A percentile compares a stretch with the other conserved stretches of the same genome.
Evolutionary conservation across 2,888 invertebrate species (phyloP).

Genomic region (Pherbina coryleti): DNA sequence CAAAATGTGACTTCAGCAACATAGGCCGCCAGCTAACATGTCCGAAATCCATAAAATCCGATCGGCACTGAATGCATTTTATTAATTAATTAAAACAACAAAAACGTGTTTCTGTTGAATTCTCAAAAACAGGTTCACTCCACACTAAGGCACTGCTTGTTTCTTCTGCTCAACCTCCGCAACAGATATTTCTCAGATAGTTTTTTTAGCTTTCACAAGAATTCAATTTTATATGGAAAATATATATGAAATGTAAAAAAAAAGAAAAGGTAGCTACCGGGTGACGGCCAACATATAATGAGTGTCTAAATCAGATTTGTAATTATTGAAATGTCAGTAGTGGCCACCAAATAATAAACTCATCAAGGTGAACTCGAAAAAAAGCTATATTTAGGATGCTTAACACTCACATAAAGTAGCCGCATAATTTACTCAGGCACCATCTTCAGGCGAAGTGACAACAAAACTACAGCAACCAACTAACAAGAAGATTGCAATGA

Average conservation of each 20-base stretch:
- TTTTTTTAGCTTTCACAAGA: neutral
- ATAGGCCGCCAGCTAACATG: neutral
- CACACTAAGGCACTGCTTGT: no score
- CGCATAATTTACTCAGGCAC: conserved; percentile 19
- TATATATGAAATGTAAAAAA: neutral
- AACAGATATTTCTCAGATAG: no score
- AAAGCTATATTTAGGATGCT: neutral
- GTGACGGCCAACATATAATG: conserved; percentile 11
- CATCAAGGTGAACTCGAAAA: neutral
- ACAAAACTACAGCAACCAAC: neutral
- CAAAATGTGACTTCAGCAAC: neutral
- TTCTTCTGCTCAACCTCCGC: no score
- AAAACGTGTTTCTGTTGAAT: neutral
- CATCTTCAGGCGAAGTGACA: neutral
- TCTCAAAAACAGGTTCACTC: no score
- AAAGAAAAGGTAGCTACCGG: neutral
- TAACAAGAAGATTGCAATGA: neutral
- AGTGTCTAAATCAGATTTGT: neutral
- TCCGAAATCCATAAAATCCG: neutral
- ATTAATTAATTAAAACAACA: neutral
- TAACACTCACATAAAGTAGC: neutral
- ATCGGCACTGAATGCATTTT: neutral
- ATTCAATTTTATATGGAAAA: neutral
- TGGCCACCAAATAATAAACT: conserved; percentile 1
- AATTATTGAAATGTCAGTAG: conserved; percentile 23